These are phyloP conservation scores for Nemotelus pantherinus DNA, from an alignment of 2,888 invertebrate genomes.

Conservation along the genomic window DNA sequence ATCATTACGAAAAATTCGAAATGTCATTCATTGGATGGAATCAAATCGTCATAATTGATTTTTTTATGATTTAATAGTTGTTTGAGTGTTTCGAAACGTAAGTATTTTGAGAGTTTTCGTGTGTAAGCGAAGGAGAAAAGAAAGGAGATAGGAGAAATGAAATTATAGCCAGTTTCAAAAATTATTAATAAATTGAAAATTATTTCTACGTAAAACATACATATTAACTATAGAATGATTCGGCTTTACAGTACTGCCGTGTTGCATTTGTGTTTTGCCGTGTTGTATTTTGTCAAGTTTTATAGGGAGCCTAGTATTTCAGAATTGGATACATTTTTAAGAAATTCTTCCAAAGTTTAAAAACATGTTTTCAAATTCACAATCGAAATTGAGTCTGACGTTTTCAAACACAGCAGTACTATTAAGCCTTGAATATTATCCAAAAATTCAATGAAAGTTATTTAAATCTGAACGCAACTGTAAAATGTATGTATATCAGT, in stretches of 20 bases:
- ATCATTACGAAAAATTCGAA: background rate
- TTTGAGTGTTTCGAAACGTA: conserved; percentile 42
- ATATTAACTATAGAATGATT: background rate
- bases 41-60: conserved; percentile 47
- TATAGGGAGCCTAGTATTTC: too few relatives aligned
- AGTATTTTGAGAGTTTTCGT: conserved; percentile 44
- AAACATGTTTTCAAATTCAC: too few relatives aligned
- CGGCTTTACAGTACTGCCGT: conserved; percentile 14
- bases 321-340: too few relatives aligned
- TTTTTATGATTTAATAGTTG: conserved; percentile 51
- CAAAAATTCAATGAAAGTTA: too few relatives aligned
- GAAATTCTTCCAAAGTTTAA: too few relatives aligned
- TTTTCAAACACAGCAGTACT: too few relatives aligned
- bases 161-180: conserved; percentile 46
- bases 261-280: background rate
- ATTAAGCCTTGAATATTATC: too few relatives aligned
- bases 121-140: conserved; percentile 58
- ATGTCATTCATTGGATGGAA: background rate
- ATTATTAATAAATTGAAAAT: conserved; percentile 11
- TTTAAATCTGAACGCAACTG: too few relatives aligned
- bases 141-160: conserved; percentile 58
- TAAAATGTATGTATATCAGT: too few relatives aligned
- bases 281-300: too few relatives aligned
- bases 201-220: conserved; percentile 13
- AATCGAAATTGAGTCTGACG: too few relatives aligned